Base-by-base conservation (phyloP, 2,888 invertebrate genomes). In the Subacronicta megacephala region DNA sequence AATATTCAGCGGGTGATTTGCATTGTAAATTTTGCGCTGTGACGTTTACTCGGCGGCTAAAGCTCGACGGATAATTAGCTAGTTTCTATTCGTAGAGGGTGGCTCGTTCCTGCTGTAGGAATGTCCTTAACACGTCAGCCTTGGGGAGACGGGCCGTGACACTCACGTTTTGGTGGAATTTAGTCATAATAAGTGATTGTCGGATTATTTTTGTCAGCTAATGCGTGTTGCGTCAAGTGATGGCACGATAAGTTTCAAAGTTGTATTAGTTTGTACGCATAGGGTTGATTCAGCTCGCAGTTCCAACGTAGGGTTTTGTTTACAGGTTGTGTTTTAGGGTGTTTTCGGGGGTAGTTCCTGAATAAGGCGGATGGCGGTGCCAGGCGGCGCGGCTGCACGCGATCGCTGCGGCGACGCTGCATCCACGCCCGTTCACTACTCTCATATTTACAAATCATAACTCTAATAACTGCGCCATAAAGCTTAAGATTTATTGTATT, bases 51-150 rank as follows among this genome's bases (percentile, higher is more conserved):
- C 83, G 83, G 83, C 83, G 79, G 85, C 83, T 89, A 89, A 94
- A 93, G 94, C 93, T 92, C 88, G 89, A 62, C 83, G 88, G 87
- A 90, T 94, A 94, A 94, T 93, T 93, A 93, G 92, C 92, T 88
- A 91, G 88, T 94, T 93, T 89, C 90, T 92, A 94, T 93, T 92
- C 93, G 87, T 80, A 80, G 74, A 81, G 89, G 87, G 87, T 83
- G 82, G 81, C 73, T 77, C 68, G 79, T 75, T 78, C 77, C 73
- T 80, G 76, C 80, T 82, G 77, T 80, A 70, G 87, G 85, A 85
- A 87, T 84, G 88, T 87, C 86, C 85, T 87, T 81, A 85, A 85
- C 82, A 84, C 78, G 78, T 82, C 83, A 86, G 73, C 82, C 82
- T 81, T 81, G 84, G 64, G 68, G 72, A 63, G 69, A 61, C 74